These are phyloP conservation scores for Caenorhabditis wallacei DNA, from an alignment of 2,888 invertebrate genomes.

Conservation along the genomic window DNA sequence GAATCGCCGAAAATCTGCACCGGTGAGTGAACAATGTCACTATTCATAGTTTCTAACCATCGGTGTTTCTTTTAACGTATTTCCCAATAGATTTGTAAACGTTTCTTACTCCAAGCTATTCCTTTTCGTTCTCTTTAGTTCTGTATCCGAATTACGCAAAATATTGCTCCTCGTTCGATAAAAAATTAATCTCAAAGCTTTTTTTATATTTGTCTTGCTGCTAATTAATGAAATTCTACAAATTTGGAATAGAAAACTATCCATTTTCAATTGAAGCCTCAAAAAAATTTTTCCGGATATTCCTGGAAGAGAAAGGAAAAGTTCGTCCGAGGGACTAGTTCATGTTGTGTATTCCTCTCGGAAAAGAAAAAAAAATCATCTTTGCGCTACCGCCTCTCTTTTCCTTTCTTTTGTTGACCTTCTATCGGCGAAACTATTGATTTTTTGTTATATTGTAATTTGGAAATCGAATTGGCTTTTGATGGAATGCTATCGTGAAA, in stretches of 20 bases:
- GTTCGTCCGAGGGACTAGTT: conserved; percentile 32
- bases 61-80: too few relatives aligned
- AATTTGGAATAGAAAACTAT: too few relatives aligned
- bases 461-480: neutral
- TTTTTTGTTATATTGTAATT: conserved; percentile 14
- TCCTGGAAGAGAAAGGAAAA: conserved; percentile 30
- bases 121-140: too few relatives aligned
- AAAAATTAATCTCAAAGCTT: too few relatives aligned
- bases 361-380: conserved; percentile 43
- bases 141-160: too few relatives aligned
- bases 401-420: conserved; percentile 51
- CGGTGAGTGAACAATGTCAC: conserved; percentile 38
- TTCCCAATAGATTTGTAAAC: too few relatives aligned
- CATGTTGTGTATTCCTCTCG: conserved; percentile 29
- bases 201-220: too few relatives aligned
- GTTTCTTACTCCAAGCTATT: too few relatives aligned
- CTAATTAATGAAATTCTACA: too few relatives aligned
- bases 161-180: too few relatives aligned
- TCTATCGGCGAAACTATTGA: conserved; percentile 50
- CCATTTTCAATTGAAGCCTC: too few relatives aligned
- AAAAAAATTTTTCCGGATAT: neutral
- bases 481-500: conserved; percentile 31
- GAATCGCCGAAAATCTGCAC: conserved; percentile 37
- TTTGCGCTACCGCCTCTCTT: conserved; percentile 41
- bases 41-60: too few relatives aligned